Conservation (phyloP, 2,797 vertebrate genomes). For the Caiman crocodilus region DNA sequence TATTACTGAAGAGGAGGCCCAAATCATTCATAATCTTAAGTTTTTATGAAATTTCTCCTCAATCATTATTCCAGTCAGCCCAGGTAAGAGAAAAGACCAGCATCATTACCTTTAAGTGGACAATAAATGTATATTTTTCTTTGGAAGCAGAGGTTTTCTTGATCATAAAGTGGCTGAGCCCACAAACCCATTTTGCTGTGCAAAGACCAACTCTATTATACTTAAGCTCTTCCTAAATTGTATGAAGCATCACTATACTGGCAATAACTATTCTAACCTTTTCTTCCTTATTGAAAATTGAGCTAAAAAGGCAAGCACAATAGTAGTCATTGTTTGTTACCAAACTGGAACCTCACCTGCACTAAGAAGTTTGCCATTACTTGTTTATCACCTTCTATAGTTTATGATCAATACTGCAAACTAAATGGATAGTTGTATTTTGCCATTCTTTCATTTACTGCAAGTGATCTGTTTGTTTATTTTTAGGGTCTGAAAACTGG, state of each 20-base stretch:
- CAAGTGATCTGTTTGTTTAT: neutral
- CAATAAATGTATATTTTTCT: neutral
- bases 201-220: neutral
- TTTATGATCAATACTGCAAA: neutral
- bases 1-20: neutral
- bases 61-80: neutral
- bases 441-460: neutral
- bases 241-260: neutral
- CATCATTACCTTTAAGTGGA: neutral
- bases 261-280: neutral
- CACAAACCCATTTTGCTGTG: neutral
- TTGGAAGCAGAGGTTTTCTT: accelerated
- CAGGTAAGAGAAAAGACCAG: neutral
- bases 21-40: neutral
- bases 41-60: neutral
- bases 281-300: neutral
- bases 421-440: neutral
- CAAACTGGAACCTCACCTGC: neutral
- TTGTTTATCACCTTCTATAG: neutral
- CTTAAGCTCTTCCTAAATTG: neutral
- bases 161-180: neutral
- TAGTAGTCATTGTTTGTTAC: neutral
- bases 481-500: neutral
- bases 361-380: neutral
- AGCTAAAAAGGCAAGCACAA: neutral